These are phyloP conservation scores for Ciona savignyi DNA, from an alignment of 23 tunicate genomes.

Conservation along the genomic window DNA sequence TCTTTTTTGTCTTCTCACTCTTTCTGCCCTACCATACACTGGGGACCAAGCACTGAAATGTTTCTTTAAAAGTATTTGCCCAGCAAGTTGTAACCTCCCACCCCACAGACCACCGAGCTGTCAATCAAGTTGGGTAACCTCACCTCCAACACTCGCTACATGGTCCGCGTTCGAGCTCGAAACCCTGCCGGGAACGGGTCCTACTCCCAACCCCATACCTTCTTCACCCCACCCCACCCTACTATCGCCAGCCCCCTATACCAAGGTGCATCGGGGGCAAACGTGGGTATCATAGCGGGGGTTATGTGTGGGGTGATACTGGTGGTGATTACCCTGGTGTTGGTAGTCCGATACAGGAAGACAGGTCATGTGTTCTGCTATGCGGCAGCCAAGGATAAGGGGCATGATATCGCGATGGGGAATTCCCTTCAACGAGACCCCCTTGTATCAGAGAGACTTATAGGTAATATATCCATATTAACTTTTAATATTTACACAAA, in stretches of 20 bases:
- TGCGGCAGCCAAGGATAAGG: conserved; percentile 4
- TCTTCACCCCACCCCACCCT: conserved; percentile 15
- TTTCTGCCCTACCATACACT: no score
- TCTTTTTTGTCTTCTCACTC: no score
- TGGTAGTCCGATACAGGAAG: conserved; percentile 8
- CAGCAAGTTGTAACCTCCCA: no score
- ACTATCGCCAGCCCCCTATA: not conserved
- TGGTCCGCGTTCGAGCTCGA: conserved; percentile 60
- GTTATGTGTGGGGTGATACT: conserved; percentile 12
- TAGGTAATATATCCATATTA: conserved; percentile 18
- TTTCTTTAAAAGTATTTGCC: no score
- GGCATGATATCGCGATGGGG: not conserved
- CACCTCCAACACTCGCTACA: conserved; percentile 37
- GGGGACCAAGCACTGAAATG: no score
- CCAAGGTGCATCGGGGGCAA: not conserved
- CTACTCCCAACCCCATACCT: conserved; percentile 25
- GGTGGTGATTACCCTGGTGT: conserved; percentile 9
- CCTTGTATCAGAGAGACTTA: conserved; percentile 1
- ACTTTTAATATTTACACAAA: not conserved
- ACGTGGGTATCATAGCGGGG: conserved; percentile 15
- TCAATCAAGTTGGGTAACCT: conserved; percentile 10
- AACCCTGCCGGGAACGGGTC: conserved; percentile 56
- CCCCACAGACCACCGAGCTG: conserved; percentile 20
- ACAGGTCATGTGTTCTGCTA: conserved; percentile 36
- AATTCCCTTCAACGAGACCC: conserved; percentile 5